phyloP scores from a whole-genome alignment of 2,113 vertebrate species.

The Mormoops blainvillei region DNA sequence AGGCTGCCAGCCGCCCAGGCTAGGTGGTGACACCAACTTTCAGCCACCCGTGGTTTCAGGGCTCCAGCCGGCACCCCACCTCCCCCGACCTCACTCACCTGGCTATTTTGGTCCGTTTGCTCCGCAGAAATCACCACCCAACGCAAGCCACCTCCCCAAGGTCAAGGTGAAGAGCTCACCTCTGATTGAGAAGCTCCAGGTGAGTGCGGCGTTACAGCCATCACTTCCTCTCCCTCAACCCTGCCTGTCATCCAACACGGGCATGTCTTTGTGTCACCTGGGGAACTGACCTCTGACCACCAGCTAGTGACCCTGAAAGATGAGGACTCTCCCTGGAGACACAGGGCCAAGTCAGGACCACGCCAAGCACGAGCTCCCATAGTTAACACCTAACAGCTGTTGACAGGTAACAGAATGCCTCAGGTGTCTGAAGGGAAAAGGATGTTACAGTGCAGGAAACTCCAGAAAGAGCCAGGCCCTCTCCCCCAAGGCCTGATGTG shows the following conservation, averaged over 20 bases:
- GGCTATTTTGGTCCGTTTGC: background rate
- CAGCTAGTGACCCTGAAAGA: background rate
- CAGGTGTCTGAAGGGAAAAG: background rate
- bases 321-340: background rate
- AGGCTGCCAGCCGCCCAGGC: background rate
- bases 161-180: constrained; percentile 85
- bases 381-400: accelerated
- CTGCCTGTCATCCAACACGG: background rate
- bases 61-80: background rate
- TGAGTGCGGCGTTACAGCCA: constrained; percentile 49
- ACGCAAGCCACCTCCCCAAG: constrained; percentile 71
- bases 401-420: accelerated
- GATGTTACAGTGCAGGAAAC: background rate
- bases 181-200: constrained; percentile 87
- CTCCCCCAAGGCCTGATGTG: too few relatives aligned
- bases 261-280: background rate
- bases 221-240: too few relatives aligned
- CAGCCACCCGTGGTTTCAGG: background rate
- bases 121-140: constrained; percentile 78
- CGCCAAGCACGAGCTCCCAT: accelerated
- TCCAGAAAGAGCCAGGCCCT: background rate
- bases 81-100: background rate
- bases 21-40: background rate
- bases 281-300: background rate
- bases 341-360: background rate